Percentiles rank a stretch among this genome's conserved stretches.
These are phyloP conservation scores for Thryonomys swinderianus DNA, from an alignment of 2,113 vertebrate genomes.

Conservation along the genomic window DNA sequence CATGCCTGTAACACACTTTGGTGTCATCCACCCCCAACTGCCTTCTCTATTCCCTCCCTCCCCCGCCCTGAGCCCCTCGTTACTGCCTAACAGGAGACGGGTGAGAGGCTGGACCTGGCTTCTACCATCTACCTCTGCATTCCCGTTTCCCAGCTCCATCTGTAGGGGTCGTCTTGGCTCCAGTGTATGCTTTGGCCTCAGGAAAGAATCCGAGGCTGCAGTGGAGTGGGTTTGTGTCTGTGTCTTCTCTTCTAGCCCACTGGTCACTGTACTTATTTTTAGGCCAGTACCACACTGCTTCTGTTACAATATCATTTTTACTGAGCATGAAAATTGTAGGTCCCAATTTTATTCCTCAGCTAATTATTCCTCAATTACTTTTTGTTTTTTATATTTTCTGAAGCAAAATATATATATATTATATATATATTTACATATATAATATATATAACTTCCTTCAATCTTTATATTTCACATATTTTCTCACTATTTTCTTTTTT, in stretches of 20 bases:
- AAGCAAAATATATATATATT: not conserved
- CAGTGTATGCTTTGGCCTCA: not conserved
- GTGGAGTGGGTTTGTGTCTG: not conserved
- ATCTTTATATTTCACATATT: not conserved
- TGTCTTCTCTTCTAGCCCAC: not conserved
- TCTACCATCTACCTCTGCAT: not conserved
- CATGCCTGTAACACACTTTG: not conserved
- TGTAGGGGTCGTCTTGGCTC: not conserved
- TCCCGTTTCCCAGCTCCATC: not conserved
- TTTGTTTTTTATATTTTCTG: not conserved
- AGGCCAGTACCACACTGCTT: not conserved
- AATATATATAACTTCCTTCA: not conserved
- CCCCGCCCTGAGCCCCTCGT: not conserved
- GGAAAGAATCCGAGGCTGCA: not conserved
- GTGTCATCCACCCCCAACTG: not conserved
- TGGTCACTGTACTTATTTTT: not conserved
- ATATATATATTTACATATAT: too few relatives aligned
- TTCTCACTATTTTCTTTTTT: not conserved
- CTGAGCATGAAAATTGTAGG: not conserved
- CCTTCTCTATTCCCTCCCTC: too few relatives aligned
- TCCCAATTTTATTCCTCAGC: not conserved
- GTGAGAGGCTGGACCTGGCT: not conserved
- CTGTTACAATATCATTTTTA: not conserved
- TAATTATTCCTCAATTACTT: not conserved
- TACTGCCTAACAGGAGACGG: not conserved